Base-by-base conservation (phyloP, 1,140 invertebrate species). In the Radopholus similis region DNA sequence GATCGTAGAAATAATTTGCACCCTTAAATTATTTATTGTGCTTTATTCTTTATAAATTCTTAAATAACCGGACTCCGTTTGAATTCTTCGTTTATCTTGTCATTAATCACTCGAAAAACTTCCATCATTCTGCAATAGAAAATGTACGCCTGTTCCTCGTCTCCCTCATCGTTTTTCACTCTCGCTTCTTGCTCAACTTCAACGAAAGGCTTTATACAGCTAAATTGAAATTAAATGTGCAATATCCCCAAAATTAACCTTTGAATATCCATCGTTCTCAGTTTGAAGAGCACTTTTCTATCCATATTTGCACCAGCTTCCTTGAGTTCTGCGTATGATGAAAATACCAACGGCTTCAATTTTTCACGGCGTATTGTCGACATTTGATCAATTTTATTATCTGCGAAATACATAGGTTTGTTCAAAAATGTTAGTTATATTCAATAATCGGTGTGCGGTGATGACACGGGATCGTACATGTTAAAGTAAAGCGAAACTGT, bases 131-230 rank as follows among this genome's bases (percentile, higher is more conserved):
- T 26, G 28, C 18, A 11, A n/a, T 62, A 62, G 9, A 30, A 26
- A 47, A 62, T 47, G 49, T 47, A 62, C 5, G 58, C 40, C 2
- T 47, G 9, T 23, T 62, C 58, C 15, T 62, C 58, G n/a, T 62
- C 38, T 26, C 58, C 58, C n/a, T 62, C 38, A 9, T 15, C 37
- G 32, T 40, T 2, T 9, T 2, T 2, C 18, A 42, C 23, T 5
- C 58, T 42, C 4, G 38, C 58, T 30, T 28, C n/a, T 21, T 26
- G 28, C 13, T 47, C 58, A 9, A 28, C 18, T 28, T 47, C 21
- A 9, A 4, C 26, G 30, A 62, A 49, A 6, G 40, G 28, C 30
- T 62, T 62, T 11, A 21, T 26, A 28, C 38, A 42, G 21, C 58
- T 62, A 60, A 42, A 42, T 2, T 15, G 26, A n/a, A 53, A 21